A percentile compares a stretch with the other conserved stretches of the same genome.
These are phyloP conservation scores for Catharus ustulatus DNA, from an alignment of 2,797 vertebrate genomes.

Conservation along the genomic window DNA sequence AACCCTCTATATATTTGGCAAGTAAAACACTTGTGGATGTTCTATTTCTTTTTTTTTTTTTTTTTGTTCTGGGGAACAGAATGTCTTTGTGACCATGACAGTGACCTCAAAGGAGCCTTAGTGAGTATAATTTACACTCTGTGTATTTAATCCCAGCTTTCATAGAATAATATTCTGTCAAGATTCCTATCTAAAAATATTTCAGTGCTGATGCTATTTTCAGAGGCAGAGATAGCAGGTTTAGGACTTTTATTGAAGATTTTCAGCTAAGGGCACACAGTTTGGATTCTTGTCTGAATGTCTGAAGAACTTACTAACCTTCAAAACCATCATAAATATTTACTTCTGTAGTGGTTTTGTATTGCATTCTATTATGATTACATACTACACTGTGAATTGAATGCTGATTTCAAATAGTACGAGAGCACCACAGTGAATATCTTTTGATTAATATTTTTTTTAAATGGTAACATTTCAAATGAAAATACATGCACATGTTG, in stretches of 20 bases:
- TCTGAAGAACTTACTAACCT: not conserved
- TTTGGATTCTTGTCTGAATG: not conserved
- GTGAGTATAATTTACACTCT: not conserved
- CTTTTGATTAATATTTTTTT: not conserved
- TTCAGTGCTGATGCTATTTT: not conserved
- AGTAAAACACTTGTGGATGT: not conserved
- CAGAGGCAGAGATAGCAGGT: not conserved
- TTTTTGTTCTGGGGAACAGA: not conserved
- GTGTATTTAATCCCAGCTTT: slow-evolving; percentile 4
- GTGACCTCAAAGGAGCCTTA: not conserved
- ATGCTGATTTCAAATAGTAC: not conserved
- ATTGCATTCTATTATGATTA: not conserved
- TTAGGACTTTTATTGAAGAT: slow-evolving; percentile 16
- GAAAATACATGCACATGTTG: not conserved
- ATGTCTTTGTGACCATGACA: not conserved
- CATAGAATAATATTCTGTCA: not conserved
- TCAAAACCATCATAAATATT: slow-evolving; percentile 4
- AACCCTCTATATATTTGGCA: not conserved
- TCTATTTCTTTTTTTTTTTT: not conserved
- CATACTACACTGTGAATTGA: not conserved
- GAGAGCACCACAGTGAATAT: not conserved
- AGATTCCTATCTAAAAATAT: not conserved
- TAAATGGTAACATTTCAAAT: not conserved
- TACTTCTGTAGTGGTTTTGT: not conserved
- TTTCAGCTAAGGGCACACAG: not conserved